Evolutionary conservation across 1,140 invertebrate species (phyloP).

Genomic region (Lepidurus packardi): DNA sequence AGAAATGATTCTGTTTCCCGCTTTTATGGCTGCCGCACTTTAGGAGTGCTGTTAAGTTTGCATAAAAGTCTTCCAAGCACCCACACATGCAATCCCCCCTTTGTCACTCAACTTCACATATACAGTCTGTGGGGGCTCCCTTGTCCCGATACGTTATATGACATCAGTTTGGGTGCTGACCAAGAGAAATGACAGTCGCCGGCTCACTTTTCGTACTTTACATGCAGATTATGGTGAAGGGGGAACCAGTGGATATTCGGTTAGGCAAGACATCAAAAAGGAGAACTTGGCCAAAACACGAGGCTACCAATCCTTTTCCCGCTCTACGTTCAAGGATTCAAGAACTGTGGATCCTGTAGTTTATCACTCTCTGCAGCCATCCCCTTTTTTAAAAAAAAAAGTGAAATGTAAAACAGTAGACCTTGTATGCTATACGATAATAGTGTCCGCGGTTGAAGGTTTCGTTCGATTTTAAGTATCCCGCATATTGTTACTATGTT

Average conservation of each 20-base stretch:
- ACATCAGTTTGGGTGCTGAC: not conserved
- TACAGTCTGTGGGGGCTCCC: not conserved
- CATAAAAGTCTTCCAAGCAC: not conserved
- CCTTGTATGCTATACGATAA: too few relatives aligned
- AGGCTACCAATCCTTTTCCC: not conserved
- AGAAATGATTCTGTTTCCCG: not conserved
- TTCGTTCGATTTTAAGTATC: too few relatives aligned
- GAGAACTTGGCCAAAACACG: not conserved
- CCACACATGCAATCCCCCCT: not conserved
- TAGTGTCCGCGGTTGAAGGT: too few relatives aligned
- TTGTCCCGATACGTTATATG: not conserved
- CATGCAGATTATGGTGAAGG: not conserved
- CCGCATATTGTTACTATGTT: too few relatives aligned
- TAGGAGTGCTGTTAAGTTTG: not conserved
- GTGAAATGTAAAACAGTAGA: too few relatives aligned
- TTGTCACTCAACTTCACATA: not conserved
- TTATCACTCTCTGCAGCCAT: not conserved
- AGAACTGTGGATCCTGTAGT: too few relatives aligned
- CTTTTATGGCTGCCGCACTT: slow-evolving; percentile 3
- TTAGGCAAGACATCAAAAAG: not conserved
- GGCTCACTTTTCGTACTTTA: not conserved
- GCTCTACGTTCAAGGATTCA: too few relatives aligned
- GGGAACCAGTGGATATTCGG: not conserved
- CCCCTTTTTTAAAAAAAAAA: too few relatives aligned
- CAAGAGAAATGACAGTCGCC: not conserved